Percentiles rank a stretch among this genome's conserved stretches.
Evolutionary conservation across 1,140 invertebrate species (phyloP).

Genomic region (Drosophila ambigua): DNA sequence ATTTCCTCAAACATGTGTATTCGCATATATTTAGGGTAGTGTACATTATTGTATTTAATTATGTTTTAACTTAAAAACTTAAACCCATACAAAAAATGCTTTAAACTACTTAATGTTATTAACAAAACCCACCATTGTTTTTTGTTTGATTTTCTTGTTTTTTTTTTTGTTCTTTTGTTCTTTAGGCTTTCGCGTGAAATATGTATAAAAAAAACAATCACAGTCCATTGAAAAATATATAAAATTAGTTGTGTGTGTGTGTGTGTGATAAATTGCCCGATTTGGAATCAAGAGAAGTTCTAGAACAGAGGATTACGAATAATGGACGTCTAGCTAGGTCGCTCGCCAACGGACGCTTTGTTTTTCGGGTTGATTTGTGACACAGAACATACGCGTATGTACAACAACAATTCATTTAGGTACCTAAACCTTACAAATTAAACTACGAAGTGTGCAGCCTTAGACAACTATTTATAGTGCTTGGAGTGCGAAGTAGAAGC

Average conservation of each 20-base stretch:
- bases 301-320: slow-evolving; percentile 46
- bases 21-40: slow-evolving; percentile 50
- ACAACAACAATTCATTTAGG: slow-evolving; percentile 77
- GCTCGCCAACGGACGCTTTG: slow-evolving; percentile 21
- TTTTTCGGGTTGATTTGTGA: slow-evolving; percentile 33
- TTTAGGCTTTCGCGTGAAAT: slow-evolving; percentile 56
- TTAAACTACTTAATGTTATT: slow-evolving; percentile 74
- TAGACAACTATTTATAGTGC: slow-evolving; percentile 33
- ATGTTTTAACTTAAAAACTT: slow-evolving; percentile 80
- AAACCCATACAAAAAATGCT: slow-evolving; percentile 79
- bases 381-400: slow-evolving; percentile 54
- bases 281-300: slow-evolving; percentile 35
- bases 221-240: slow-evolving; percentile 81
- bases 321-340: slow-evolving; percentile 41
- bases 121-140: slow-evolving; percentile 74
- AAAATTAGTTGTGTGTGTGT: slow-evolving; percentile 66
- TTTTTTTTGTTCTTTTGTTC: slow-evolving; percentile 17
- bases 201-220: slow-evolving; percentile 75
- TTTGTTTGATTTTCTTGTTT: slow-evolving; percentile 50
- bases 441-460: slow-evolving; percentile 70
- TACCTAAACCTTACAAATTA: slow-evolving; percentile 77
- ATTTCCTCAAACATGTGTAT: slow-evolving; percentile 44
- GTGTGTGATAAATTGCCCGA: slow-evolving; percentile 55
- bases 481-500: slow-evolving; percentile 37
- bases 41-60: slow-evolving; percentile 73